A percentile compares a stretch with the other conserved stretches of the same genome.
Conservation (phyloP, 2,888 invertebrate species). For the Epirrhoe alternata region DNA sequence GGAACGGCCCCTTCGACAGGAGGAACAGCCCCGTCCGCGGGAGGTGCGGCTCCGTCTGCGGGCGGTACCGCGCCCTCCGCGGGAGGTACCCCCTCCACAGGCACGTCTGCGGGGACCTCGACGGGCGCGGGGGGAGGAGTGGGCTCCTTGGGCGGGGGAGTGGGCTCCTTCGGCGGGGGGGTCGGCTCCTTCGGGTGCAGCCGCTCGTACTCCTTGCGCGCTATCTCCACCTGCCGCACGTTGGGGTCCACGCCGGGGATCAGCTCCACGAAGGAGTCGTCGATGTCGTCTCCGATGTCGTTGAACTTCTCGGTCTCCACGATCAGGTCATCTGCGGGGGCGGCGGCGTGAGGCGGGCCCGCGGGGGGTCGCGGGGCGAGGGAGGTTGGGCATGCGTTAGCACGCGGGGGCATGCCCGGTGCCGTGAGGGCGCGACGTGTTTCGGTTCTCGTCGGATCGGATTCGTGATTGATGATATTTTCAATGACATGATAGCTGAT, state of each 20-base stretch:
- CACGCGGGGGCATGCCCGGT: conserved; percentile 63
- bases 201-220: conserved; percentile 64
- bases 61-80: conserved; percentile 60
- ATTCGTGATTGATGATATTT: conserved; percentile 42
- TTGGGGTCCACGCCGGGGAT: conserved; percentile 85
- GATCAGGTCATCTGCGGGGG: conserved; percentile 92
- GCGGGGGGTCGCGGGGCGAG: not conserved
- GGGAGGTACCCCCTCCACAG: conserved; percentile 43
- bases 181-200: conserved; percentile 51
- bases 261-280: conserved; percentile 95
- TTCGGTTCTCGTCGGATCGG: conserved; percentile 19
- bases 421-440: not conserved
- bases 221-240: conserved; percentile 62
- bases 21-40: conserved; percentile 57
- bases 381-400: conserved; percentile 54
- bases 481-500: conserved; percentile 75
- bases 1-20: conserved; percentile 56
- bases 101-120: conserved; percentile 41
- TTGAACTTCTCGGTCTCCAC: conserved; percentile 96
- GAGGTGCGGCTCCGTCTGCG: conserved; percentile 47
- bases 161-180: conserved; percentile 45
- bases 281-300: conserved; percentile 96
- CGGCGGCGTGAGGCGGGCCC: conserved; percentile 53
- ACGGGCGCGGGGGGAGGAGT: conserved; percentile 53
- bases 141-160: conserved; percentile 41